Conservation (phyloP, 2,888 invertebrate species). For the Catonia carolina region DNA sequence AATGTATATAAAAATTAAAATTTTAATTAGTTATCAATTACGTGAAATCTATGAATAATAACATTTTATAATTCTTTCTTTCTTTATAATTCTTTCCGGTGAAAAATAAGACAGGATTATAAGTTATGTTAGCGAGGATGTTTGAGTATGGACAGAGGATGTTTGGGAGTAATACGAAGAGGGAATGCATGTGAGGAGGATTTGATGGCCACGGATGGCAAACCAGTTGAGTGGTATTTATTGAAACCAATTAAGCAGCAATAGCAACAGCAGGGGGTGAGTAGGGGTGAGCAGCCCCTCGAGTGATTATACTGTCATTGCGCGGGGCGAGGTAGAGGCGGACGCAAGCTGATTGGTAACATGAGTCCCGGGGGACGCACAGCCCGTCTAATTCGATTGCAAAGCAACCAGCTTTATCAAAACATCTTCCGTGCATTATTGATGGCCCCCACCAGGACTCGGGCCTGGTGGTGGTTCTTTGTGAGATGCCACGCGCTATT, state of each 20-base stretch:
- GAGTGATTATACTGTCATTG: slow-evolving; percentile 10
- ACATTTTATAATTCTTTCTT: too few relatives aligned
- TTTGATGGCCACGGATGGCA: too few relatives aligned
- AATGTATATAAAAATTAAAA: too few relatives aligned
- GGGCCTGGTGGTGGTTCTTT: background rate
- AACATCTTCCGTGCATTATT: slow-evolving; percentile 13
- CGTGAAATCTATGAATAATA: too few relatives aligned
- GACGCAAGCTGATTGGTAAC: slow-evolving; percentile 10
- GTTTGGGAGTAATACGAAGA: too few relatives aligned
- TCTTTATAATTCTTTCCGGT: too few relatives aligned
- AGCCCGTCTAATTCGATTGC: slow-evolving; percentile 11
- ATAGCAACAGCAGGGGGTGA: background rate
- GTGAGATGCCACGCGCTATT: slow-evolving; percentile 10
- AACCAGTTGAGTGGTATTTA: slow-evolving; percentile 1
- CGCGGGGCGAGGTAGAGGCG: slow-evolving; percentile 1
- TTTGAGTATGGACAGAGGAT: too few relatives aligned
- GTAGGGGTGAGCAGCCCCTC: background rate
- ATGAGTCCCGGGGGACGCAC: slow-evolving; percentile 11
- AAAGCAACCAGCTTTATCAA: slow-evolving; percentile 13
- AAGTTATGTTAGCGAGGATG: too few relatives aligned
- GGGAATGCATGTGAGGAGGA: too few relatives aligned
- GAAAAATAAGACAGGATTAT: too few relatives aligned
- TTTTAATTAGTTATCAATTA: too few relatives aligned
- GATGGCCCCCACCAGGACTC: slow-evolving; percentile 4
- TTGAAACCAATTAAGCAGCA: slow-evolving; percentile 4